Conservation (phyloP, 2,888 invertebrate species). For the Drosophila falleni region DNA sequence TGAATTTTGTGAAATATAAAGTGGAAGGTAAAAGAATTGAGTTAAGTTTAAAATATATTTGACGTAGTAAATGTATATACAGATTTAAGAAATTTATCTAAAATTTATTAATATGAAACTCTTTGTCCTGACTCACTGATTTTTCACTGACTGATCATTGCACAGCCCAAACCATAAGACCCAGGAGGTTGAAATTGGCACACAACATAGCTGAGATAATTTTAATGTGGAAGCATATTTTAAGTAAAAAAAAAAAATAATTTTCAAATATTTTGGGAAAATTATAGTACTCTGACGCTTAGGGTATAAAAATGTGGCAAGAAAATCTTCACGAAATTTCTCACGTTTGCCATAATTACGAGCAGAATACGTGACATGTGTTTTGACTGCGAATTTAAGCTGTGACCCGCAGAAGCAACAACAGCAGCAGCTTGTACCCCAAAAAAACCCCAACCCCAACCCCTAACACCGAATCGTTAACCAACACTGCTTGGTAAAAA, state of each 20-base stretch:
- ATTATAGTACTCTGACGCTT: background rate
- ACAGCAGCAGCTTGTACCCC: constrained; percentile 49
- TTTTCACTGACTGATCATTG: too few species aligned
- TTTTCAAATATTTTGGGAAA: background rate
- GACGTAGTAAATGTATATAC: too few species aligned
- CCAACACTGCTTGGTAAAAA: constrained; percentile 5
- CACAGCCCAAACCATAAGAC: too few species aligned
- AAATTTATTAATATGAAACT: too few species aligned
- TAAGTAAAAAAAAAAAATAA: background rate
- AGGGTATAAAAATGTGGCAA: constrained; percentile 66
- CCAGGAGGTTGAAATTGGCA: too few species aligned
- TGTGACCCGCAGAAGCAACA: constrained; percentile 32
- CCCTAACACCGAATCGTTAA: background rate
- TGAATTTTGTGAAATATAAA: too few species aligned
- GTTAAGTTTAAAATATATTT: too few species aligned
- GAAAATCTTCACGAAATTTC: constrained; percentile 82
- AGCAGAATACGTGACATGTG: constrained; percentile 82
- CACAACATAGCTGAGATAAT: too few species aligned
- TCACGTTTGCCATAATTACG: constrained; percentile 83
- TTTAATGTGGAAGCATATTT: too few species aligned
- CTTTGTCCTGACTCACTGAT: too few species aligned
- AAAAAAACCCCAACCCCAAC: background rate
- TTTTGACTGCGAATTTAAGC: constrained; percentile 73
- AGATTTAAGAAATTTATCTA: too few species aligned
- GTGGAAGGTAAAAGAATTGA: too few species aligned